These are phyloP conservation scores for Argyrosomus japonicus DNA, from an alignment of 2,113 vertebrate genomes.

Conservation along the genomic window DNA sequence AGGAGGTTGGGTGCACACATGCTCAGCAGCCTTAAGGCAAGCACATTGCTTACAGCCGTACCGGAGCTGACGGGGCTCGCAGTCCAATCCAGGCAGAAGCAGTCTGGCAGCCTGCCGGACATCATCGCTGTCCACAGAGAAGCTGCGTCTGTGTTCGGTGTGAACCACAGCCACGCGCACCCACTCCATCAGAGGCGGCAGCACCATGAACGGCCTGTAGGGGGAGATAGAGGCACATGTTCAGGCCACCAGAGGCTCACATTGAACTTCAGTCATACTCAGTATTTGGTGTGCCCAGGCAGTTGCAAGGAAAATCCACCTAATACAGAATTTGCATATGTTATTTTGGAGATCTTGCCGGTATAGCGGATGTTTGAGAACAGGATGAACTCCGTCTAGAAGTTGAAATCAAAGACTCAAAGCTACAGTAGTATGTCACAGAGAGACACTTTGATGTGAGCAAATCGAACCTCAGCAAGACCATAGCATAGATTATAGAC, in stretches of 20 bases:
- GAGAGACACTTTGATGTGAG: slow-evolving; percentile 13
- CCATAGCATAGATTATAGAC: not conserved
- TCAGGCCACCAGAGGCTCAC: not conserved
- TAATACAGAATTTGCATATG: slow-evolving; percentile 52
- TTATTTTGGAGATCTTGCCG: slow-evolving; percentile 30
- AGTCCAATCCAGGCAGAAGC: slow-evolving; percentile 96
- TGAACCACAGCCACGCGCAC: slow-evolving; percentile 95
- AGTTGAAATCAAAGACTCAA: slow-evolving; percentile 20
- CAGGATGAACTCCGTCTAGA: slow-evolving; percentile 32
- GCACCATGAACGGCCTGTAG: slow-evolving; percentile 94
- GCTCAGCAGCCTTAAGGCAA: slow-evolving; percentile 23
- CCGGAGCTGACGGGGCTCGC: slow-evolving; percentile 97
- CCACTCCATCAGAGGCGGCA: slow-evolving; percentile 99
- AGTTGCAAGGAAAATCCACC: slow-evolving; percentile 47
- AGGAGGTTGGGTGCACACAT: slow-evolving; percentile 26
- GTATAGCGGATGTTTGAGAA: slow-evolving; percentile 35
- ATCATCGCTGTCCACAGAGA: slow-evolving; percentile 98
- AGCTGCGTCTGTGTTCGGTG: slow-evolving; percentile 94
- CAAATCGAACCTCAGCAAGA: slow-evolving; percentile 13
- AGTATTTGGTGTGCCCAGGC: slow-evolving; percentile 4
- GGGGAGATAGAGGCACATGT: slow-evolving; percentile 71
- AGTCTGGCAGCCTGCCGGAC: slow-evolving; percentile 96
- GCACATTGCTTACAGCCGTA: slow-evolving; percentile 78
- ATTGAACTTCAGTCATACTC: slow-evolving; percentile 16
- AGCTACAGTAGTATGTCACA: not conserved